phyloP scores from a whole-genome alignment of 2,888 invertebrate genomes.

The Sesia bembeciformis region DNA sequence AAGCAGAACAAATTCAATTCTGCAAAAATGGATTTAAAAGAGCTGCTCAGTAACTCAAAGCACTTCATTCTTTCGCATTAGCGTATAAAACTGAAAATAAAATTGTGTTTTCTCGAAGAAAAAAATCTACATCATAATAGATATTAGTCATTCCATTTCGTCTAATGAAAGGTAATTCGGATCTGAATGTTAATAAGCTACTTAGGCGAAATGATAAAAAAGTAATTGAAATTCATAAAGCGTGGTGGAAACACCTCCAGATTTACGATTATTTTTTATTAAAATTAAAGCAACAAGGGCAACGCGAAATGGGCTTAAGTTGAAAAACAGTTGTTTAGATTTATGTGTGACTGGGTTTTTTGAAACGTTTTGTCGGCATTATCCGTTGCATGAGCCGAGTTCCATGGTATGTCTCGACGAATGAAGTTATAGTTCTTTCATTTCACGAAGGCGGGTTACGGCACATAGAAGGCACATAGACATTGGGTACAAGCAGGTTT shows the following conservation, averaged over 20 bases:
- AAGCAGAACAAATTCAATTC: neutral
- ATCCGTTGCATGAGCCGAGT: too few species aligned
- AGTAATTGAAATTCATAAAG: slow-evolving; percentile 4
- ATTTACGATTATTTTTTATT: neutral
- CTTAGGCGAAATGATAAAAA: slow-evolving; percentile 7
- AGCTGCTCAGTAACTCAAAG: slow-evolving; percentile 1
- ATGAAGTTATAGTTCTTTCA: too few species aligned
- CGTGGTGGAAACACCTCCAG: neutral
- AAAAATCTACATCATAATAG: slow-evolving; percentile 1
- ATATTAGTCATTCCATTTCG: neutral
- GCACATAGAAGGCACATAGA: too few species aligned
- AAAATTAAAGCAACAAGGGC: neutral
- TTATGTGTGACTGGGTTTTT: too few species aligned
- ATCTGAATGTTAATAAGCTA: slow-evolving; percentile 17
- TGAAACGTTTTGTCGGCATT: too few species aligned
- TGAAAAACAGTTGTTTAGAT: too few species aligned
- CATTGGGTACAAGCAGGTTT: too few species aligned
- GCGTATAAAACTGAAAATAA: slow-evolving; percentile 6
- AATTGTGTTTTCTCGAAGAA: slow-evolving; percentile 7
- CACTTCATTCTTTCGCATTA: slow-evolving; percentile 7
- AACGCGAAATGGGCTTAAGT: too few species aligned
- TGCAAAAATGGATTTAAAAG: neutral
- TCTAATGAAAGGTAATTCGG: slow-evolving; percentile 17
- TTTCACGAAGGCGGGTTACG: too few species aligned
- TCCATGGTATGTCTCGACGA: too few species aligned